phyloP scores from a whole-genome alignment of 2,888 invertebrate species.

The Drosophila mercatorum region DNA sequence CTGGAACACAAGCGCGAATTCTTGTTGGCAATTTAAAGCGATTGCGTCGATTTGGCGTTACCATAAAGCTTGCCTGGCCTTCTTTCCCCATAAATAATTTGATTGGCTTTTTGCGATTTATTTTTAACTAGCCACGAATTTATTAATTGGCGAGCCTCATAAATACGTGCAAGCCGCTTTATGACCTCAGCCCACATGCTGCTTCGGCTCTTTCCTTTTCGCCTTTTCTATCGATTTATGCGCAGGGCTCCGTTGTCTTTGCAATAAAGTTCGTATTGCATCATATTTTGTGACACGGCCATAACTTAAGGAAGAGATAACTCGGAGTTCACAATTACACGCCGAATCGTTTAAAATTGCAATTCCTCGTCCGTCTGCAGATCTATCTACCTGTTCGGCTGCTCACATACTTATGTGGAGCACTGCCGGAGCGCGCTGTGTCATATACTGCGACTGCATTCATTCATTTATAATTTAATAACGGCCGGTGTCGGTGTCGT shows the following conservation, averaged over 20 bases:
- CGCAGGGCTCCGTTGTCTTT: conserved; percentile 23
- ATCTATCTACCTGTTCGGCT: conserved; percentile 44
- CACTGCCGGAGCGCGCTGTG: conserved; percentile 40
- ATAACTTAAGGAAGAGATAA: conserved; percentile 70
- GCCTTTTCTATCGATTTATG: conserved; percentile 40
- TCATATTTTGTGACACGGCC: conserved; percentile 76
- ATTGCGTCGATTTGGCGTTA: conserved; percentile 43
- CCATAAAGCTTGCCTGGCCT: conserved; percentile 41
- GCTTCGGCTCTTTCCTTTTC: neutral
- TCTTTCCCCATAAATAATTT: conserved; percentile 54
- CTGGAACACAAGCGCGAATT: conserved; percentile 54
- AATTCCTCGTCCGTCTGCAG: conserved; percentile 13
- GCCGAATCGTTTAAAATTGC: conserved; percentile 65
- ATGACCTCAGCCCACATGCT: conserved; percentile 77
- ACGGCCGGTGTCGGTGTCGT: conserved; percentile 64
- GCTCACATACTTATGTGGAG: conserved; percentile 20
- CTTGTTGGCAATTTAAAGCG: conserved; percentile 51
- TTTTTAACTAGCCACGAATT: conserved; percentile 77
- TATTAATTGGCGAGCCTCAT: conserved; percentile 81
- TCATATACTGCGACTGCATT: conserved; percentile 74
- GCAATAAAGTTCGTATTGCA: conserved; percentile 45
- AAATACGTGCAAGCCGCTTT: conserved; percentile 73
- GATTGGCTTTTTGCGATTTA: conserved; percentile 57
- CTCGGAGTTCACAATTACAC: conserved; percentile 32
- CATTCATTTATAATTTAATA: conserved; percentile 83